A percentile compares a stretch with the other conserved stretches of the same genome.
Evolutionary conservation across 2,113 vertebrate genomes (phyloP).

Genomic region (Colistium nudipinnis): DNA sequence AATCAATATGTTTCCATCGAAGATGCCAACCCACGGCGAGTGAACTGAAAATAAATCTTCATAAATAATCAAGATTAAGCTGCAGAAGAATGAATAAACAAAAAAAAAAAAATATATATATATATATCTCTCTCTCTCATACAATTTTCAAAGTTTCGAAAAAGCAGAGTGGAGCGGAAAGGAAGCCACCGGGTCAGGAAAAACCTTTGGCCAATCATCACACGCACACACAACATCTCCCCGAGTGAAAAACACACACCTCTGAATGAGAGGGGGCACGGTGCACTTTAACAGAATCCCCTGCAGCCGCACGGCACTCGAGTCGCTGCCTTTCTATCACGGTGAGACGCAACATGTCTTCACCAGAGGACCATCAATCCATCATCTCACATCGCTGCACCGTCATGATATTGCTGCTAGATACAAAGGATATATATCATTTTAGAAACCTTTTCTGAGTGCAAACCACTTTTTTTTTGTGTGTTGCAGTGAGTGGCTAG

Average conservation of each 20-base stretch:
- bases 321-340: slow-evolving; percentile 50
- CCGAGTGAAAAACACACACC: slow-evolving; percentile 10
- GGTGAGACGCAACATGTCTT: slow-evolving; percentile 58
- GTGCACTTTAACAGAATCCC: slow-evolving; percentile 42
- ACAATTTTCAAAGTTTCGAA: slow-evolving; percentile 15
- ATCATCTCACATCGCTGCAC: slow-evolving; percentile 64
- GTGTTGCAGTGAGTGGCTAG: slow-evolving; percentile 26
- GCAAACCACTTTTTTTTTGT: slow-evolving; percentile 8
- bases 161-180: neutral
- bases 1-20: slow-evolving; percentile 33
- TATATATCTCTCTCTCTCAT: too few species aligned
- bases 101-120: slow-evolving; percentile 4
- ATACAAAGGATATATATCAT: slow-evolving; percentile 58
- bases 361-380: slow-evolving; percentile 64
- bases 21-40: slow-evolving; percentile 12
- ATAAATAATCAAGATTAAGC: slow-evolving; percentile 25
- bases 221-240: neutral
- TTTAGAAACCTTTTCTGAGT: slow-evolving; percentile 30
- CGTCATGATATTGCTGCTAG: slow-evolving; percentile 50
- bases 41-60: slow-evolving; percentile 25
- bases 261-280: slow-evolving; percentile 43
- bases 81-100: neutral
- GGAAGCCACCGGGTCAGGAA: neutral
- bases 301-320: slow-evolving; percentile 11
- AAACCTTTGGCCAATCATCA: slow-evolving; percentile 16